Conservation (phyloP, 2,797 vertebrate genomes). For the Valencia hispanica region DNA sequence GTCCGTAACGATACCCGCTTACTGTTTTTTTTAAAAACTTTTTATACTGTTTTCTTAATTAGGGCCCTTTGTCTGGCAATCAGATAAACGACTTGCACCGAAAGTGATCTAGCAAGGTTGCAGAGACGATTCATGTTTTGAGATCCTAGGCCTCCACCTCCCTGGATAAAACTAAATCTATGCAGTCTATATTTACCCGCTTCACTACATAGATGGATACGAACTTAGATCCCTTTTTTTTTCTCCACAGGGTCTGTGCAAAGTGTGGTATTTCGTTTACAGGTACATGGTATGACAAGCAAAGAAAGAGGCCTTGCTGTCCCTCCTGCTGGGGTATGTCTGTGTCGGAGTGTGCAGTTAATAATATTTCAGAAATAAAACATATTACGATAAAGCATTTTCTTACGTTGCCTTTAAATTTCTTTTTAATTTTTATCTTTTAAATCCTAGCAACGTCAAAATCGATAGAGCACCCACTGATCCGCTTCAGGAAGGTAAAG, state of each 20-base stretch:
- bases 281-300: conserved; percentile 75
- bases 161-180: too few species aligned
- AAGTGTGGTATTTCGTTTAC: conserved; percentile 77
- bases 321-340: conserved; percentile 79
- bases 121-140: not conserved
- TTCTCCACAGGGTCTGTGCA: conserved; percentile 73
- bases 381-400: not conserved
- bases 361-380: not conserved
- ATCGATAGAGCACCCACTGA: conserved; percentile 71
- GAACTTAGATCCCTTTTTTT: not conserved
- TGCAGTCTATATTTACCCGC: not conserved
- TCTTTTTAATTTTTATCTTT: not conserved
- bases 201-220: not conserved
- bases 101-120: not conserved
- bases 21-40: not conserved
- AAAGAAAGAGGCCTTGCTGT: conserved; percentile 76
- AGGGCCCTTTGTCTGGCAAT: not conserved
- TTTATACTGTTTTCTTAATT: not conserved
- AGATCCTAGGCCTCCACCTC: not conserved
- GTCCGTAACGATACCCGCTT: conserved; percentile 19
- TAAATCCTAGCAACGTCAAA: conserved; percentile 56
- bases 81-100: not conserved
- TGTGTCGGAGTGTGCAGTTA: not conserved
- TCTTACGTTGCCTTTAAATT: not conserved
- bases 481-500: conserved; percentile 81